Base-by-base conservation (phyloP, 2,888 invertebrate genomes). In the Cantharis flavilabris region DNA sequence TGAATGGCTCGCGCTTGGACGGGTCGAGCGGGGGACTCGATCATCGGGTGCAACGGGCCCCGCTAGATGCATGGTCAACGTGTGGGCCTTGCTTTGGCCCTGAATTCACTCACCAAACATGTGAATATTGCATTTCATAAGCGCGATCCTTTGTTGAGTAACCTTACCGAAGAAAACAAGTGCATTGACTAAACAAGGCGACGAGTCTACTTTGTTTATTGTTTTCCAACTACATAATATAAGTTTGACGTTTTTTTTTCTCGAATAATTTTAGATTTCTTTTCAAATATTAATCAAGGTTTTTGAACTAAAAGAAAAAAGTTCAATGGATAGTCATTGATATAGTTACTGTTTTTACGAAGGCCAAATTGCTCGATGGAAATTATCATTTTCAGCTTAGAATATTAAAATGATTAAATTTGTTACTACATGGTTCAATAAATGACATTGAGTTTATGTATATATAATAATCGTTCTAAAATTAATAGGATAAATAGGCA, bases 81-180 rank as follows among this genome's bases (percentile, higher is more conserved):
- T 77, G 80, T n/a, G 80, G 80, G 78, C 81, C 82, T 82, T 82
- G 81, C 81, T 77, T 79, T 82, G 82, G 80, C 82, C 82, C 81
- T 82, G 82, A 82, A 82, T 81, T 80, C 78, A 80, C 76, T 80
- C 72, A 72, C 72, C 75, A 71, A 73, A 76, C 78, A 78, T 81
- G 78, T 75, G 80, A 78, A 80, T 80, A 80, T 77, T 76, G 75
- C 78, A 80, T 80, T 80, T 80, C 80, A 79, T 78, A 80, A 80
- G 80, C 74, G 76, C 81, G 78, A 71, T 73, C 73, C 77, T 80
- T 80, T 78, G 78, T 79, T 79, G 79, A 74, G 73, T 79, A 80
- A 80, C 79, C 79, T 79, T 78, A 73, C 65, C 72, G 71, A 79
- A 76, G 74, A 79, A 79, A 80, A 78, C 76, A 79, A 78, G 75